Conservation (phyloP, 2,888 invertebrate genomes). For the Steinernema carpocapsae region DNA sequence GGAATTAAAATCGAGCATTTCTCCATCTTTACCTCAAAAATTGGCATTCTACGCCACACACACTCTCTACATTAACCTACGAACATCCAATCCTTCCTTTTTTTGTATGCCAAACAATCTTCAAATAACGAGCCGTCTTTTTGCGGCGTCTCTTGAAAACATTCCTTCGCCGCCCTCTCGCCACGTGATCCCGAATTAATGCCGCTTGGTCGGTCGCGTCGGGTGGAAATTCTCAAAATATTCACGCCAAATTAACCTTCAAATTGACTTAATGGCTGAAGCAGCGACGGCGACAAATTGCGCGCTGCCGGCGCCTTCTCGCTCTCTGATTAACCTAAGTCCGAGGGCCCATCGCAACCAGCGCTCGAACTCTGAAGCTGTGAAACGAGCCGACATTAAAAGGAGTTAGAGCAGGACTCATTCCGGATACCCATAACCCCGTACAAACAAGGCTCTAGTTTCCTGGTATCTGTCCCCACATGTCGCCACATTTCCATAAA, state of each 20-base stretch:
- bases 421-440: not conserved
- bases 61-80: too few relatives aligned
- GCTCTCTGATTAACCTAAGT: slow-evolving; percentile 10
- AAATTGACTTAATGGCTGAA: slow-evolving; percentile 13
- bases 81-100: too few relatives aligned
- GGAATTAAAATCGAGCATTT: too few relatives aligned
- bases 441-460: not conserved
- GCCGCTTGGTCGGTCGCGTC: slow-evolving; percentile 7
- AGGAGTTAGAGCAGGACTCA: not conserved
- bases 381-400: not conserved
- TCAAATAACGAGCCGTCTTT: too few relatives aligned
- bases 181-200: slow-evolving; percentile 13
- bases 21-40: too few relatives aligned
- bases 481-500: not conserved
- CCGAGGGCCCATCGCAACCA: not conserved
- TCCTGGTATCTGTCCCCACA: not conserved
- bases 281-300: slow-evolving; percentile 11
- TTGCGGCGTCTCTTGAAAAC: not conserved
- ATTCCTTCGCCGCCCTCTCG: not conserved
- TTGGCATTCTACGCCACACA: too few relatives aligned
- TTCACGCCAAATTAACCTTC: slow-evolving; percentile 18
- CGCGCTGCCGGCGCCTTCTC: not conserved
- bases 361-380: not conserved
- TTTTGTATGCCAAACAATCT: too few relatives aligned
- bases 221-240: not conserved